These are phyloP conservation scores for Hoplodrina blanda DNA, from an alignment of 2,888 invertebrate species.

Conservation along the genomic window DNA sequence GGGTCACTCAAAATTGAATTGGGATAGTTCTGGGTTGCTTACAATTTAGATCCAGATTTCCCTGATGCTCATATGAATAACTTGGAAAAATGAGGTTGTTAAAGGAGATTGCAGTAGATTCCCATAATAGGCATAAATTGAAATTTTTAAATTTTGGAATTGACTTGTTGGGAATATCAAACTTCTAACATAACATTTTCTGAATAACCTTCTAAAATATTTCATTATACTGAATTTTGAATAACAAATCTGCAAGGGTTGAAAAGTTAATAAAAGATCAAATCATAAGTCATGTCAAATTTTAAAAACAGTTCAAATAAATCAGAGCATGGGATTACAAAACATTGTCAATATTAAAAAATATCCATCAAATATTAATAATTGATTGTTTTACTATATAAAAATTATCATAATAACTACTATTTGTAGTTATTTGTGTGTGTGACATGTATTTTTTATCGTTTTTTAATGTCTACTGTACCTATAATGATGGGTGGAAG, in stretches of 20 bases:
- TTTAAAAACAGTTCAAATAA: too few relatives aligned
- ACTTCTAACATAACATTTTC: conserved; percentile 25
- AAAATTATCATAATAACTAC: conserved; percentile 63
- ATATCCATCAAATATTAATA: neutral
- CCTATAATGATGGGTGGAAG: conserved; percentile 90
- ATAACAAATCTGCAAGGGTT: conserved; percentile 47
- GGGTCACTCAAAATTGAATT: too few relatives aligned
- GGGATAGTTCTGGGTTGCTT: neutral
- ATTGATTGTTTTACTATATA: conserved; percentile 24
- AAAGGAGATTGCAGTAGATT: too few relatives aligned
- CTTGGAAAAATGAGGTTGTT: too few relatives aligned
- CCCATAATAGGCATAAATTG: too few relatives aligned
- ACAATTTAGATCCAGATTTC: neutral
- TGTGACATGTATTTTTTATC: conserved; percentile 90
- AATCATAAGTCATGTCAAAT: neutral
- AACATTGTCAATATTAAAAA: neutral
- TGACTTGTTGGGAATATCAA: neutral
- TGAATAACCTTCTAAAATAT: conserved; percentile 13
- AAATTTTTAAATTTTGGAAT: neutral
- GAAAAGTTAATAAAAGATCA: conserved; percentile 21
- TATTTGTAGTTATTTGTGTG: conserved; percentile 83
- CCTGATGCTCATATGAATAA: too few relatives aligned
- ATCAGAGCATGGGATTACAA: conserved; percentile 64
- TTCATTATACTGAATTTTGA: conserved; percentile 11
- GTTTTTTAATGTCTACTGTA: conserved; percentile 89